Evolutionary conservation across 2,113 vertebrate genomes (phyloP), one percentile per base, ranked within the genome.

Genomic region (Pimephales promelas): DNA sequence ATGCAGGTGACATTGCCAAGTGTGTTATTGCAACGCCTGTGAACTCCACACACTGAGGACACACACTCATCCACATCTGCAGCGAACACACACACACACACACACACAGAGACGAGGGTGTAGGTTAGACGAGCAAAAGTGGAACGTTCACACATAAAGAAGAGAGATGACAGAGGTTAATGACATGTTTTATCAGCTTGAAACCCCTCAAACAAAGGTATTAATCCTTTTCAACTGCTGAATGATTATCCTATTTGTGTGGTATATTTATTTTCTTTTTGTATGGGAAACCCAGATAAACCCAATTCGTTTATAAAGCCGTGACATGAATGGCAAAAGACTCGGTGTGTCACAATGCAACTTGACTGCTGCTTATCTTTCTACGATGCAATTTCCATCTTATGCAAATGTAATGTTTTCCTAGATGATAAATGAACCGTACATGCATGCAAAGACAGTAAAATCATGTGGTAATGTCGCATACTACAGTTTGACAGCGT

Each of bases 61-160:
- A 0, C 0, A 85, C 92, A 94, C 85, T 93, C 92, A 36, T 93
- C 88, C 40, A 81, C 1, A 43, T 94, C 92, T 92, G 89, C 61
- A 59, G 76, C 22, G 36, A 40, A 66, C 73, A 84, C 78, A 84
- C 34, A n/a, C n/a, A n/a, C n/a, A n/a, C n/a, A n/a, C n/a, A n/a
- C n/a, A n/a, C n/a, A n/a, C n/a, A n/a, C n/a, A n/a, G n/a, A n/a
- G n/a, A n/a, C n/a, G n/a, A n/a, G n/a, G 4, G 79, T 45, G 22
- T 57, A 9, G 54, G 36, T 56, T 28, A 88, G 22, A 73, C 61
- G 18, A 34, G 18, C 43, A 66, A n/a, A 64, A 31, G 20, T 0
- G 36, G 6, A 36, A 8, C 36, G 9, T 7, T 13, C 26, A 81
- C 72, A 70, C 34, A 76, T 20, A 68, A 9, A 47, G 6, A 26